Evolutionary conservation across 2,888 invertebrate species (phyloP).

Genomic region (Pollenia amentaria): DNA sequence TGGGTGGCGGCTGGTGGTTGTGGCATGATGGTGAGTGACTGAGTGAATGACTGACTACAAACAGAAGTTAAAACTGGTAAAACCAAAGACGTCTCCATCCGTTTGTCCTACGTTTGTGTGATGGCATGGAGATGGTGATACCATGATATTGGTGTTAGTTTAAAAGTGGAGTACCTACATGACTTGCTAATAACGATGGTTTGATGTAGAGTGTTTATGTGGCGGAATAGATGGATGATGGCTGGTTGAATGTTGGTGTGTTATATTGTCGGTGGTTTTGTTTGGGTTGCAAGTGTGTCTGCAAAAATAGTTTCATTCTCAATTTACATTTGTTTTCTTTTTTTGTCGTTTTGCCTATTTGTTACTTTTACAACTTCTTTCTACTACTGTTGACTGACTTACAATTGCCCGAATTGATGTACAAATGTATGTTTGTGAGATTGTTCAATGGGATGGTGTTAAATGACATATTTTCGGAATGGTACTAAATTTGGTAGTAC

Average conservation of each 20-base stretch:
- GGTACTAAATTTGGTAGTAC: not conserved
- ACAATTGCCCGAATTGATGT: slow-evolving; percentile 53
- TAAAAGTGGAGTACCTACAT: slow-evolving; percentile 37
- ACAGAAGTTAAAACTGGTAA: slow-evolving; percentile 23
- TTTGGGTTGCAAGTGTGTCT: slow-evolving; percentile 64
- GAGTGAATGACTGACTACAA: slow-evolving; percentile 22
- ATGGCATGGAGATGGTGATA: not conserved
- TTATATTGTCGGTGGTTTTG: slow-evolving; percentile 45
- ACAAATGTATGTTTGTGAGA: not conserved
- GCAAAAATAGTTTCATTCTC: slow-evolving; percentile 66
- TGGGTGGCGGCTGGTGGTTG: slow-evolving; percentile 7
- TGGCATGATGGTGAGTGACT: slow-evolving; percentile 8
- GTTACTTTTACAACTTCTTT: slow-evolving; percentile 46
- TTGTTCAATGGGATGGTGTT: slow-evolving; percentile 14
- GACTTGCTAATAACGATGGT: slow-evolving; percentile 46
- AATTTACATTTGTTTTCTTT: slow-evolving; percentile 60
- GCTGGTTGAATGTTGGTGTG: slow-evolving; percentile 25
- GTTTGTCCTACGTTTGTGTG: slow-evolving; percentile 26
- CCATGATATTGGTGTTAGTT: slow-evolving; percentile 24
- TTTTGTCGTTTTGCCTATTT: slow-evolving; percentile 29
- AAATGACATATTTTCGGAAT: slow-evolving; percentile 15
- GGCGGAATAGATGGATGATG: slow-evolving; percentile 40
- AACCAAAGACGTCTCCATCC: slow-evolving; percentile 17
- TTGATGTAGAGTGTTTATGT: slow-evolving; percentile 20
- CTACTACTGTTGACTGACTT: slow-evolving; percentile 58